Evolutionary conservation across 92 coral and sea anemone genomes (phyloP), one percentile per base, ranked within the genome.

Genomic region (Phenganax subtilis): DNA sequence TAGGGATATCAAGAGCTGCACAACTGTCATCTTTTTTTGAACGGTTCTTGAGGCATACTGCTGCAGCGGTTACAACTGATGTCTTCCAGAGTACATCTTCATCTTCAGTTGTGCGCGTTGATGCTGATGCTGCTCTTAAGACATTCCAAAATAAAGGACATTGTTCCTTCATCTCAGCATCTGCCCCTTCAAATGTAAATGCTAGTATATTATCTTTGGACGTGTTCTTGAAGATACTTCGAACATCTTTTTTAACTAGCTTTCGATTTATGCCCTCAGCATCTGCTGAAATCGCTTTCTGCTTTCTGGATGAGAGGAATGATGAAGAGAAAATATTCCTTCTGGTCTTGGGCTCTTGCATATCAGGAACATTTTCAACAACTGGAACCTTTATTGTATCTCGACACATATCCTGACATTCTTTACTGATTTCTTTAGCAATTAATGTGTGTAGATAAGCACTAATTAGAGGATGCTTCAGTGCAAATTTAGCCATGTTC

Each of bases 361-460:
- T 51, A 31, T 57, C 69, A 17, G 67, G 47, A 4, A 28, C 60
- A 25, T 53, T 8, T 4, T 76, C 69, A 56, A 68, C 31, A 29
- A 20, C 20, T 25, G 81, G 28, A 29, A 76, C 81, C 55, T 76
- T 76, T 31, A 76, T 54, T 27, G 12, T 76, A 10, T 76, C 81
- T 20, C 67, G 57, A 30, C 81, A 76, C 81, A 76, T 76, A 3
- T 37, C 69, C 70, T 76, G 81, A 44, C 81, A 76, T 54, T 76
- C 81, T 76, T 57, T 76, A 17, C 47, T 76, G 0, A 76, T 37
- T 20, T 76, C 81, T 57, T 76, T 76, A 10, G 7, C 68, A 28
- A 76, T 57, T 27, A 76, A 37, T 3, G 51, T 57, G 1, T n/a
- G 27, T 3, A 76, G 53, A 27, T 76, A 70, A 76, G 53, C 67